Percentiles rank a stretch among this genome's conserved stretches.
Evolutionary conservation across 1,140 invertebrate species (phyloP).

Genomic region (Steinernema khuongi): DNA sequence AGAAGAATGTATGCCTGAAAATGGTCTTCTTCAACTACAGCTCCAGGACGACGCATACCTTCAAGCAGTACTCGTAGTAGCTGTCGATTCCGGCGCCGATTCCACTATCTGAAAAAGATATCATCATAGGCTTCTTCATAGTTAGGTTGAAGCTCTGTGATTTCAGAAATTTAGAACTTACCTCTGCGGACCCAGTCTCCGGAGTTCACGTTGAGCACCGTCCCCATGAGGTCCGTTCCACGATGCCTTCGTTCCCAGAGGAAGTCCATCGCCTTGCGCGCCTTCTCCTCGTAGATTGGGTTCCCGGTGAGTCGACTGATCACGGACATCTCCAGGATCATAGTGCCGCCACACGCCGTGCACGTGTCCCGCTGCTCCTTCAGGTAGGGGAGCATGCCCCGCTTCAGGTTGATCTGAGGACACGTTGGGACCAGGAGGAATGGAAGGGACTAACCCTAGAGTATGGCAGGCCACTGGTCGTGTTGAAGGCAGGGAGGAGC

Average conservation of each 20-base stretch:
- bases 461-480: constrained; percentile 91
- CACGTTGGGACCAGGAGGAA: constrained; percentile 19
- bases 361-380: constrained; percentile 79
- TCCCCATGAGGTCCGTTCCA: constrained; percentile 81
- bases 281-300: constrained; percentile 84
- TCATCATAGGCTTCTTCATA: constrained; percentile 16
- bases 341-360: constrained; percentile 95
- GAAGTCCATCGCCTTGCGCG: constrained; percentile 89
- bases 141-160: not conserved
- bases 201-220: constrained; percentile 87
- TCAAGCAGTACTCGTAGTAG: constrained; percentile 95
- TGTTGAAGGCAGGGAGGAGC: constrained; percentile 91
- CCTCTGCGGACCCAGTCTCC: constrained; percentile 87
- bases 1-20: constrained; percentile 75
- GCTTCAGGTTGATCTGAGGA: constrained; percentile 76
- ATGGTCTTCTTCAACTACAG: constrained; percentile 76
- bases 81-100: constrained; percentile 98
- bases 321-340: constrained; percentile 93
- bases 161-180: constrained; percentile 30
- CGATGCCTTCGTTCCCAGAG: constrained; percentile 88
- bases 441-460: constrained; percentile 68
- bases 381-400: constrained; percentile 75
- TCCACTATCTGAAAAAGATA: constrained; percentile 71
- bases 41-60: constrained; percentile 73
- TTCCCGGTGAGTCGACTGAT: constrained; percentile 85